Base-by-base conservation (phyloP, 2,113 vertebrate species). In the Epinephelus lanceolatus region DNA sequence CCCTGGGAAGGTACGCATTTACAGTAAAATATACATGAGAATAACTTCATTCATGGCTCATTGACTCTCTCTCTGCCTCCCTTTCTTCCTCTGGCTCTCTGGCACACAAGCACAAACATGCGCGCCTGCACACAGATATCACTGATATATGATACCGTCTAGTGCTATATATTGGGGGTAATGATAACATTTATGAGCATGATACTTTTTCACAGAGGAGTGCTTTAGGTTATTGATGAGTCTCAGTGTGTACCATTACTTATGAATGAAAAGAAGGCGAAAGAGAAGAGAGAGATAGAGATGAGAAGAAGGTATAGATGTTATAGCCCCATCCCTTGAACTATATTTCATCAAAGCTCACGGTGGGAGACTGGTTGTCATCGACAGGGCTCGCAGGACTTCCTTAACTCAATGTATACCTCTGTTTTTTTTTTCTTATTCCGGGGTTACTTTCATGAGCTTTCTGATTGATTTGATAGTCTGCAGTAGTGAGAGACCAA, bases 331-430 rank as follows among this genome's bases (percentile, higher is more conserved):
- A 79, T 83, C 84, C 83, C 94, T 94, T 93, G 74, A 94, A 93
- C 84, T 91, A 91, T 91, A 92, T 94, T 95, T 93, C 88, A 95
- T 94, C 93, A 94, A 93, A 95, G 91, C 89, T 81, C 55, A 37
- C 68, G 30, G 55, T 75, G 80, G 63, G 81, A 89, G 89, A 88
- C 76, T 65, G 75, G 65, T 89, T 89, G 89, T 92, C 88, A 78
- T 85, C 84, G 78, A 78, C 53, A 47, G 49, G 17, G 53, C 82
- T 87, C 80, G 79, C 33, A 85, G 55, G 37, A 51, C 59, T 74
- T 80, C 61, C 83, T 78, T 63, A 85, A 83, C 76, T 68, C 76
- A 71, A 79, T 70, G 57, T 78, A 86, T 18, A 78, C 52, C 69
- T 62, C 8, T 83, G 45, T 76, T 77, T 77, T 53, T 66, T 66